Evolutionary conservation across 2,888 invertebrate genomes (phyloP), one percentile per base, ranked within the genome.

Genomic region (Gastracanthus pulcherrimus): DNA sequence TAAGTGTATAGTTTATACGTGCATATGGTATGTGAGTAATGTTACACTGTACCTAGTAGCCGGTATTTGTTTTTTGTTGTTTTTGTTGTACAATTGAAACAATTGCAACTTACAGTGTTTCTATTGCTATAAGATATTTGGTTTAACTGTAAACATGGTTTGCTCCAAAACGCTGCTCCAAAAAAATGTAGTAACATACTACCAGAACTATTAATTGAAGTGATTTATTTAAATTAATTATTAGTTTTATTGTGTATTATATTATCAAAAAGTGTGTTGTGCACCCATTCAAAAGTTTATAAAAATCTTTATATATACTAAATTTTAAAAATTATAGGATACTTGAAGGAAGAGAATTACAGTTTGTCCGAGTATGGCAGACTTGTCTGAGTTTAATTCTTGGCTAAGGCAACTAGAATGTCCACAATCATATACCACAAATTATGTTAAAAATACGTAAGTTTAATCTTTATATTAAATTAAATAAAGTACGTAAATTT

Each of bases 391-490:
- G 41, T 83, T 82, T 67, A 45, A 83, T 81, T 36, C 76, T 29
- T 89, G 89, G 89, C 74, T 77, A 19, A 70, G 26, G 2, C 66
- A 82, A 72, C 83, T 89, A 11, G 84, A 83, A 58, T 89, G 89
- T 71, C 87, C 89, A 51, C 78, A 85, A 31, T 78, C 80, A 41
- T 75, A 82, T 55, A 85, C 77, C 31, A 85, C 84, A 34, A 82
- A 86, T 67, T 60, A 78, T 31, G 82, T 86, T 0, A 87, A 86
- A 75, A 82, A 87, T 84, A 85, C 62, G 89, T 89, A 81, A 81
- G 87, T 84, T 62, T 51, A 64, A 74, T 69, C 3, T 26, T 67
- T 76, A 69, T n/a, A n/a, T 48, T 0, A 5, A 29, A 29, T 67
- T 76, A 67, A 48, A 19, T 7, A 31, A 72, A 76, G 9, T 36